A percentile compares a stretch with the other conserved stretches of the same genome.
Evolutionary conservation across 2,888 invertebrate genomes (phyloP).

Genomic region (Harpalus rufipes): DNA sequence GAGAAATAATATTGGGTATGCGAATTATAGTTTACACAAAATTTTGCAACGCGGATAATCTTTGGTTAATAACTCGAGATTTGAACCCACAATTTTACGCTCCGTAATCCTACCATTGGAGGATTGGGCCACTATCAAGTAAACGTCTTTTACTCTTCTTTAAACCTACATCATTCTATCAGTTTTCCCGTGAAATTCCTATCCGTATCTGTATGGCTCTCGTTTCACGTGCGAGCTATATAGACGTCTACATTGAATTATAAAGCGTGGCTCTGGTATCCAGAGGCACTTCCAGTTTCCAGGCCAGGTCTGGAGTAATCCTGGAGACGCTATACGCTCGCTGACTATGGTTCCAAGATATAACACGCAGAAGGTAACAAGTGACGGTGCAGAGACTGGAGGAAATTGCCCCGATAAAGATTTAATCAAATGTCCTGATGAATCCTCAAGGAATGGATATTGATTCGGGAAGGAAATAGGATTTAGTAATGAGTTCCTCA

Average conservation of each 20-base stretch:
- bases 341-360: neutral
- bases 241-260: conserved; percentile 67
- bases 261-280: conserved; percentile 46
- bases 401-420: conserved; percentile 38
- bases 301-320: conserved; percentile 9
- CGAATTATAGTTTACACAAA: too few species aligned
- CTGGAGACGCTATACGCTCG: conserved; percentile 15
- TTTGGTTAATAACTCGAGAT: too few species aligned
- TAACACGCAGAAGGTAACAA: conserved; percentile 17
- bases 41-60: too few species aligned
- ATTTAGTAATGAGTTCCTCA: neutral
- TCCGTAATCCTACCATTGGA: too few species aligned
- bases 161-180: neutral
- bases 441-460: conserved; percentile 11
- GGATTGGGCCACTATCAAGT: too few species aligned
- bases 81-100: too few species aligned
- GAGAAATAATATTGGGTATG: too few species aligned
- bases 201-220: neutral
- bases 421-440: conserved; percentile 38
- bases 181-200: neutral
- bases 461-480: conserved; percentile 11
- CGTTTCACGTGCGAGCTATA: conserved; percentile 62
- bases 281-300: neutral
- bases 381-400: neutral
- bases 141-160: too few species aligned